A percentile compares a stretch with the other conserved stretches of the same genome.
Evolutionary conservation across 1,140 invertebrate species (phyloP).

Genomic region (Penaeus chinensis): DNA sequence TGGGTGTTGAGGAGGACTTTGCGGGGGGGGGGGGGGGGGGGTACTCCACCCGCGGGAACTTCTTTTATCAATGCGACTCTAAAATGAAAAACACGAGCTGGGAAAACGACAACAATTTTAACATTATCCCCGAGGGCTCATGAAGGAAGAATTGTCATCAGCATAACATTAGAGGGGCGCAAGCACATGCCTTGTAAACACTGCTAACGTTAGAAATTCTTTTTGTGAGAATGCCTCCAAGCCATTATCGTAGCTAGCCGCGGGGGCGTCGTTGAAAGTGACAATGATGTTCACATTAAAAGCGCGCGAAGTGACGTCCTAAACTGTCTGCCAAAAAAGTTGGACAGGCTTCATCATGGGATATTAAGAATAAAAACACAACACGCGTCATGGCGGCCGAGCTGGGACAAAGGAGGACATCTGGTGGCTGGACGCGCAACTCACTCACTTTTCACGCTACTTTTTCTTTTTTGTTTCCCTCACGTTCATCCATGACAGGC

Average conservation of each 20-base stretch:
- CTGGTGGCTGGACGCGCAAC: constrained; percentile 53
- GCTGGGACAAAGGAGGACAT: constrained; percentile 57
- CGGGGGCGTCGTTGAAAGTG: constrained; percentile 48
- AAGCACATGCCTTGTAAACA: too few species aligned
- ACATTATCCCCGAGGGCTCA: too few species aligned
- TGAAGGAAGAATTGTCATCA: too few species aligned
- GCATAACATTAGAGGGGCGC: too few species aligned
- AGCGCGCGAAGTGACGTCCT: constrained; percentile 58
- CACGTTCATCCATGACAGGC: too few species aligned
- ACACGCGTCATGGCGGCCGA: constrained; percentile 53
- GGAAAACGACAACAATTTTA: too few species aligned
- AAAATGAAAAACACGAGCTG: too few species aligned
- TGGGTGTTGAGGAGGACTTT: constrained; percentile 6
- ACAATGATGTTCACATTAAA: constrained; percentile 60
- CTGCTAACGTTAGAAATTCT: too few species aligned
- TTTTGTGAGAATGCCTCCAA: background rate
- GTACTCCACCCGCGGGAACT: background rate
- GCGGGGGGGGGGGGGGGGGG: background rate
- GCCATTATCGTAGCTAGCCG: constrained; percentile 42
- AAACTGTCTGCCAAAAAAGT: constrained; percentile 55
- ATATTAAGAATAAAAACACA: constrained; percentile 60
- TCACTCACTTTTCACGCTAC: constrained; percentile 47
- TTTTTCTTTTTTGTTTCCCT: constrained; percentile 8
- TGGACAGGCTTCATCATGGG: constrained; percentile 60
- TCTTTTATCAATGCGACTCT: too few species aligned